Evolutionary conservation across 2,113 vertebrate genomes (phyloP), one percentile per base, ranked within the genome.

Genomic region (Numida meleagris): DNA sequence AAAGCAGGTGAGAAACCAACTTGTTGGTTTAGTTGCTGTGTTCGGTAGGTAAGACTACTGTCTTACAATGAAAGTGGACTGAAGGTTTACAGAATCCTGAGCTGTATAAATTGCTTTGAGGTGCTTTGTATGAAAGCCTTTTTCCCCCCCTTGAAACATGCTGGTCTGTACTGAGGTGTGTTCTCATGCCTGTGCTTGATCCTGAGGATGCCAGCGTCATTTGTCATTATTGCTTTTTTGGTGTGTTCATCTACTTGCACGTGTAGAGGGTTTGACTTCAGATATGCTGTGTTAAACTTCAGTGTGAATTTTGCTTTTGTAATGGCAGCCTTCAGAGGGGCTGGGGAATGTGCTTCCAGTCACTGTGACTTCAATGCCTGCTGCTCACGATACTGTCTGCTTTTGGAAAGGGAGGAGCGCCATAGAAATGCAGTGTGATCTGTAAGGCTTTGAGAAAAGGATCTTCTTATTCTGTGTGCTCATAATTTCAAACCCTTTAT

Each of bases 151-250:
- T 89, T 45, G 63, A 73, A 87, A 25, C 38, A 2, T 45, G 45
- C 40, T 38, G 45, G 24, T 75, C 27, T 27, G 9, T 53, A 62
- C 18, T 59, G 78, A 50, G 1, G 50, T 34, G 11, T 58, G 36
- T 76, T 94, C 40, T 78, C 77, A 7, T 73, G 89, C 57, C 78
- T 70, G 1, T 72, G 53, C 91, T 85, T 76, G 77, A 73, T 92
- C 43, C 75, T 33, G 58, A 61, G 80, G 45, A 70, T 89, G 58
- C 71, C 67, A 73, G 4, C 5, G 3, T 19, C 13, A 27, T 70
- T 79, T 40, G 13, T 92, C 82, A 65, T 82, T 15, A 0, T 4
- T 4, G 14, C 53, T 87, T 68, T 48, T 68, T 55, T 34, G 40
- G 36, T 71, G 65, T 58, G 19, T 61, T 87, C 10, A 0, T 34